Conservation (phyloP, 2,888 invertebrate species). For the Stratiomys singularior region DNA sequence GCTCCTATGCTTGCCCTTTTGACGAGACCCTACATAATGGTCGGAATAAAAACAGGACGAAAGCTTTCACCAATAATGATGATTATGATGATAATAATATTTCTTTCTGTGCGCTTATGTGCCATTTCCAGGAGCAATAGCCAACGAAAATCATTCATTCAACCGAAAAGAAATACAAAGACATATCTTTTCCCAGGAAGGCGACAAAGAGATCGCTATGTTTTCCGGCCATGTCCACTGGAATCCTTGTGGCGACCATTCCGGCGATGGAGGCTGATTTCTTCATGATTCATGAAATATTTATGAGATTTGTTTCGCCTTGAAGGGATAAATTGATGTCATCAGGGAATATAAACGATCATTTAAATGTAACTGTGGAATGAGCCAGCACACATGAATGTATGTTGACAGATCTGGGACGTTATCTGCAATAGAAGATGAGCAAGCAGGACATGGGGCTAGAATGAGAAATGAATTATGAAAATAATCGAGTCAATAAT, state of each 20-base stretch:
- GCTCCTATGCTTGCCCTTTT: background rate
- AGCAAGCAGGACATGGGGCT: background rate
- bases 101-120: slow-evolving; percentile 34
- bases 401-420: background rate
- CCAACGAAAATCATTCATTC: background rate
- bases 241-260: background rate
- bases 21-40: background rate
- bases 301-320: slow-evolving; percentile 52
- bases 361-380: slow-evolving; percentile 8
- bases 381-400: background rate
- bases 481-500: slow-evolving; percentile 22
- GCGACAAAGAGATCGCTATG: background rate
- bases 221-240: background rate
- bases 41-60: background rate
- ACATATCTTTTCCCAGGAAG: background rate
- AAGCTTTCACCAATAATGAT: slow-evolving; percentile 45
- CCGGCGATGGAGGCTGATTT: slow-evolving; percentile 25
- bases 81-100: slow-evolving; percentile 48
- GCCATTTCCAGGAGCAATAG: slow-evolving; percentile 20
- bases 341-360: slow-evolving; percentile 50
- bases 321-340: slow-evolving; percentile 49
- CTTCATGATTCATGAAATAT: slow-evolving; percentile 49
- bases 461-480: slow-evolving; percentile 29
- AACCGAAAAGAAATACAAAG: background rate
- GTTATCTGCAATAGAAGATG: background rate